Evolutionary conservation across 2,888 invertebrate genomes (phyloP).

Genomic region (Morinoia aosen): DNA sequence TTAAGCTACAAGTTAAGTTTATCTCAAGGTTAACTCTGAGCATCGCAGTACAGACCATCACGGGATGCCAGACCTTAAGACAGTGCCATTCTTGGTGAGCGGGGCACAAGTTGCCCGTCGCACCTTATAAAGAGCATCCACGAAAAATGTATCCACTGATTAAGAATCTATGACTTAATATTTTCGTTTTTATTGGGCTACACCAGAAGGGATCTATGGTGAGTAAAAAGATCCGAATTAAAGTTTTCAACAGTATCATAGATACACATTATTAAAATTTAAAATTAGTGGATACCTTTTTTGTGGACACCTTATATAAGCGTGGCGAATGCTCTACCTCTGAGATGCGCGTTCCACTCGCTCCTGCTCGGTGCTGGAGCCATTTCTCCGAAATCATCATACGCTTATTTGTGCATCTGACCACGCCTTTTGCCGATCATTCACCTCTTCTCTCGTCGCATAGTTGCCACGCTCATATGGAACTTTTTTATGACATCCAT

Average conservation of each 20-base stretch:
- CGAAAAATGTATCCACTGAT: too few species aligned
- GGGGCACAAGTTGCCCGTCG: background rate
- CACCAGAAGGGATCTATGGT: too few species aligned
- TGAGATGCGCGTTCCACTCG: background rate
- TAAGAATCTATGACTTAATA: too few species aligned
- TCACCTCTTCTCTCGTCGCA: constrained; percentile 45
- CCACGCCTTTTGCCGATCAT: constrained; percentile 40
- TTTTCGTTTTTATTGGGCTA: too few species aligned
- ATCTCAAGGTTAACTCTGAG: background rate
- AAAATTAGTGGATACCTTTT: too few species aligned
- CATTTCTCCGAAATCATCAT: constrained; percentile 31
- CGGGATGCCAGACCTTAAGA: background rate
- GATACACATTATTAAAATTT: too few species aligned
- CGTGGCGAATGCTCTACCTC: background rate
- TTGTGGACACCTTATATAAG: background rate
- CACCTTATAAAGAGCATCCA: background rate
- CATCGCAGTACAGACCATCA: background rate
- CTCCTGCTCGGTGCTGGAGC: background rate
- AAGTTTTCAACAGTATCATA: too few species aligned
- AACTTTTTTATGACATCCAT: constrained; percentile 19
- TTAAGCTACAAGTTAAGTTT: background rate
- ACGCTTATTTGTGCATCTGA: background rate
- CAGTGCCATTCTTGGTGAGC: background rate
- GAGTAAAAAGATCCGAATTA: too few species aligned
- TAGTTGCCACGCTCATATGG: constrained; percentile 33